These are phyloP conservation scores for Mungos mungo DNA, from an alignment of 2,113 vertebrate genomes.

Conservation along the genomic window DNA sequence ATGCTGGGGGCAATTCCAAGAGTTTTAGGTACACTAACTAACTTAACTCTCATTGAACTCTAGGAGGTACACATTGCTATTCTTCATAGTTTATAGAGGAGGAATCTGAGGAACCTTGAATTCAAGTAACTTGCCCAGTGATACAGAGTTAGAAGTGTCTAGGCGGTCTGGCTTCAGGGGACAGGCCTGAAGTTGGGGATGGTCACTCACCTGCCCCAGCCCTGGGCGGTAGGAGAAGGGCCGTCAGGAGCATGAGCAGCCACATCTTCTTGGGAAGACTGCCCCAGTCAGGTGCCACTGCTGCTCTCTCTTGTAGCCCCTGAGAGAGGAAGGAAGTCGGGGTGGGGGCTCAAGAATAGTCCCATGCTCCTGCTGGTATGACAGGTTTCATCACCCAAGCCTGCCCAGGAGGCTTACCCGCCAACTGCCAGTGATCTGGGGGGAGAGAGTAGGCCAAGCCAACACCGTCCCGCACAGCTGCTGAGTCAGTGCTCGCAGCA, in stretches of 20 bases:
- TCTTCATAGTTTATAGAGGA: background rate
- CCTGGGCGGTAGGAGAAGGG: constrained; percentile 13
- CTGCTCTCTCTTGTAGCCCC: constrained; percentile 5
- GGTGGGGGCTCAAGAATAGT: background rate
- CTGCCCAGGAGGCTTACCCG: constrained; percentile 34
- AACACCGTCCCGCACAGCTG: fast-evolving
- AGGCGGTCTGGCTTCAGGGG: background rate
- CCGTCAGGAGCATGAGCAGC: constrained; percentile 28
- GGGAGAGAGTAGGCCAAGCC: background rate
- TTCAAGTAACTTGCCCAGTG: background rate
- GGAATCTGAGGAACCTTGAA: background rate
- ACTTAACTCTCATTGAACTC: background rate
- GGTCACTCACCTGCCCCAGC: constrained; percentile 65
- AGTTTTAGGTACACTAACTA: background rate
- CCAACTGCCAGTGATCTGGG: constrained; percentile 46
- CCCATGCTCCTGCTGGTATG: background rate
- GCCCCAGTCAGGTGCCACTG: background rate
- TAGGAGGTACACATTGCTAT: background rate
- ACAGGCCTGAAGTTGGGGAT: fast-evolving
- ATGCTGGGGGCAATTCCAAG: background rate
- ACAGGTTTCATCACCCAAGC: constrained; percentile 40
- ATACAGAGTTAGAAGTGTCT: background rate
- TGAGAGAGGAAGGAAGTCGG: constrained; percentile 54
- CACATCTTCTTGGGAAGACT: constrained; percentile 40
- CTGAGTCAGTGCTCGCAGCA: background rate